Conservation (phyloP, 2,113 vertebrate genomes). For the Daphoenositta chrysoptera region DNA sequence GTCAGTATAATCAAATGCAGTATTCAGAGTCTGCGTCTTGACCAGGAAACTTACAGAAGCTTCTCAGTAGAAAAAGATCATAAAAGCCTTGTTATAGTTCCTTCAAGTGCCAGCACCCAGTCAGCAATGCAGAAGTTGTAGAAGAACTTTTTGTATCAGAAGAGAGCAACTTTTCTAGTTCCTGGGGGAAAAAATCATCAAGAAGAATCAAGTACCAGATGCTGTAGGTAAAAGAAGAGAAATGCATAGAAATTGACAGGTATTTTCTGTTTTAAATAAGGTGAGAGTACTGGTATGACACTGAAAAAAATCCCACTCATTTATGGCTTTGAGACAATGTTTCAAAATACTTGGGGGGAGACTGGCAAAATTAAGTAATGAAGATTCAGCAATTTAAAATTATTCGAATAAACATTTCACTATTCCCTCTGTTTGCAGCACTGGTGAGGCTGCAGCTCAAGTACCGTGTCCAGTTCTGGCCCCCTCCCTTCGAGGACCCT, state of each 20-base stretch:
- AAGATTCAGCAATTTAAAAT: background rate
- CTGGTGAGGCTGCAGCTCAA: background rate
- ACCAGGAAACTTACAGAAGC: background rate
- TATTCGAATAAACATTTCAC: background rate
- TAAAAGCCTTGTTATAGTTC: background rate
- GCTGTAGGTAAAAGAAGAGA: background rate
- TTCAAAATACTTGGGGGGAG: background rate
- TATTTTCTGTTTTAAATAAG: background rate
- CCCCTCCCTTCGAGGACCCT: background rate
- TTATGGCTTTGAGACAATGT: background rate
- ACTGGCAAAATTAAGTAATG: background rate
- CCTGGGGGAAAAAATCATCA: accelerated
- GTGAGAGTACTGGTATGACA: background rate
- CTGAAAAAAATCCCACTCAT: background rate
- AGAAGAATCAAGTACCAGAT: background rate
- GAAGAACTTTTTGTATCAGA: background rate
- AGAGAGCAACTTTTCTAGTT: background rate
- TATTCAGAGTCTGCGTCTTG: background rate
- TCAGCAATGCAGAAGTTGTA: background rate
- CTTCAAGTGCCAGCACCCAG: background rate
- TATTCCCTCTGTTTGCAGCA: background rate
- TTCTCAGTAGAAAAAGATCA: background rate
- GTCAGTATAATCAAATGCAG: background rate
- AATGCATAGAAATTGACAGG: background rate
- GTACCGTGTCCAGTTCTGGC: background rate